phyloP scores from a whole-genome alignment of 37 sponge, comb jelly and placozoan species.

The Sycon ciliatum region DNA sequence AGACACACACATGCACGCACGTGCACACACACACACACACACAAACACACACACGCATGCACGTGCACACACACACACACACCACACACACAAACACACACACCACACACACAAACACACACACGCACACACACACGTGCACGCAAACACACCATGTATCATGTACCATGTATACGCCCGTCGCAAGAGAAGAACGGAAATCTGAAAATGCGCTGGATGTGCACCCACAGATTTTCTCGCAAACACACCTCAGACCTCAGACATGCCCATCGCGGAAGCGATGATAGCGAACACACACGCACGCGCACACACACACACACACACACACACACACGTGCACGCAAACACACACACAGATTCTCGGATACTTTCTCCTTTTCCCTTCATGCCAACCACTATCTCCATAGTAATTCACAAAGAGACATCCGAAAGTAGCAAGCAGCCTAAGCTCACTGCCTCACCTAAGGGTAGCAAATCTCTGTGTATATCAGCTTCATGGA shows the following conservation, averaged over 20 bases:
- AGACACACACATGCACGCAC: neutral
- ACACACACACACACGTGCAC: neutral
- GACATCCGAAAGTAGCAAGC: too few species aligned
- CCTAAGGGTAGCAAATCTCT: neutral
- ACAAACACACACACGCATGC: neutral
- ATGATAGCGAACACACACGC: neutral
- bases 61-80: neutral
- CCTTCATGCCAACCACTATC: neutral
- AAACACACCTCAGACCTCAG: neutral
- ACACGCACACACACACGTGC: too few species aligned
- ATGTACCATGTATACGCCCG: too few species aligned
- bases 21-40: neutral
- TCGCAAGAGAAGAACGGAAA: too few species aligned
- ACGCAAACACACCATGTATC: too few species aligned
- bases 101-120: too few species aligned
- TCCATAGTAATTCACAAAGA: too few species aligned
- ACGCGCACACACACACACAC: neutral
- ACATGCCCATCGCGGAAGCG: neutral
- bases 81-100: neutral
- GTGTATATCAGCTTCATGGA: neutral
- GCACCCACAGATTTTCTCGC: too few species aligned
- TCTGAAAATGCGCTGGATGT: too few species aligned
- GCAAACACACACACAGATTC: neutral
- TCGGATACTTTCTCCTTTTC: neutral
- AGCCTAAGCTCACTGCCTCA: neutral